A percentile compares a stretch with the other conserved stretches of the same genome.
Evolutionary conservation across 1,140 invertebrate species (phyloP).

Genomic region (Mylabris phalerata): DNA sequence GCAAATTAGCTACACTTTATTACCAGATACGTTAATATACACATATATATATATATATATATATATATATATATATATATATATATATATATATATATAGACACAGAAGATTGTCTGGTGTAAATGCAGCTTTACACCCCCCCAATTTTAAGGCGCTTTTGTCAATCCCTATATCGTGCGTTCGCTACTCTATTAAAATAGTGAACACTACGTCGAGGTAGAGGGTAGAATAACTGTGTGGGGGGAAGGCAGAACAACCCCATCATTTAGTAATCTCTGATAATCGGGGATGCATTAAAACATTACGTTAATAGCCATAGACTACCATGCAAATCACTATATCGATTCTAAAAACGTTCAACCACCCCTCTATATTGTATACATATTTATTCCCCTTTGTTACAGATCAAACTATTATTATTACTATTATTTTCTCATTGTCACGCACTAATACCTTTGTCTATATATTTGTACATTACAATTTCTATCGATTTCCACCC

Average conservation of each 20-base stretch:
- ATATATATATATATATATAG: no score
- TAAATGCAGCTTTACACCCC: slow-evolving; percentile 25
- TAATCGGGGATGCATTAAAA: slow-evolving; percentile 36
- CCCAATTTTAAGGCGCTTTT: slow-evolving; percentile 22
- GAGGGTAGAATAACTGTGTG: no score
- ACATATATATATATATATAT: no score
- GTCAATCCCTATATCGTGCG: slow-evolving; percentile 13
- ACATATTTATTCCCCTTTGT: no score
- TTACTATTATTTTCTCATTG: no score
- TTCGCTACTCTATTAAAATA: slow-evolving; percentile 32
- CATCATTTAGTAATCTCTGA: slow-evolving; percentile 34
- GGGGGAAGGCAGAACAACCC: slow-evolving; percentile 22
- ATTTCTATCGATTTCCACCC: no score
- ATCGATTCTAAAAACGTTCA: slow-evolving; percentile 1
- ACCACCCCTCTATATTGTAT: no score
- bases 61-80: no score
- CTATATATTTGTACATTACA: no score
- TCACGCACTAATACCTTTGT: no score
- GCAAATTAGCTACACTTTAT: slow-evolving; percentile 2
- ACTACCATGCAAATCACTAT: slow-evolving; percentile 20
- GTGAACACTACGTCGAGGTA: not conserved
- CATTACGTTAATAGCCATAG: slow-evolving; percentile 31
- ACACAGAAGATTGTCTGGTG: not conserved
- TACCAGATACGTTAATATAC: not conserved
- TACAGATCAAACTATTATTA: no score